phyloP scores from a whole-genome alignment of 2,888 invertebrate genomes.

The Calephelis perditalis region DNA sequence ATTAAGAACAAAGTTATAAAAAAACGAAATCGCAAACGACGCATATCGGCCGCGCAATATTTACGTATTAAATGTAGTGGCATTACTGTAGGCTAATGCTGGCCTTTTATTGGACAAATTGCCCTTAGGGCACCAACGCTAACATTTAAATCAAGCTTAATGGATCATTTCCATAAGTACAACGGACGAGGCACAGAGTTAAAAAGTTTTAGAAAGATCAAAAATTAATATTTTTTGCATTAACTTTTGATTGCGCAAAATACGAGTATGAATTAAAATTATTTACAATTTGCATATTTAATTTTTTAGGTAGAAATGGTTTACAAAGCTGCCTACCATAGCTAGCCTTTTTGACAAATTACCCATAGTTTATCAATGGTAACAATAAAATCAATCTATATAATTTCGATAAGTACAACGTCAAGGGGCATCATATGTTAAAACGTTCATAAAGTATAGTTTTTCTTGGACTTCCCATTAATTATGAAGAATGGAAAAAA shows the following conservation, averaged over 20 bases:
- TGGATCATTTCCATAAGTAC: conserved; percentile 63
- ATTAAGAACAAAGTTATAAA: conserved; percentile 19
- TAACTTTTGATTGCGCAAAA: background rate
- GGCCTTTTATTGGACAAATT: conserved; percentile 59
- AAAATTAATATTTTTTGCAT: background rate
- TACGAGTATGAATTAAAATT: no score
- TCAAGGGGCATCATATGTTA: no score
- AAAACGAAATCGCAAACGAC: conserved; percentile 56
- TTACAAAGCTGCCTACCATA: no score
- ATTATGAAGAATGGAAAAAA: no score
- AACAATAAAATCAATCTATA: no score
- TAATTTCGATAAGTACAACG: no score
- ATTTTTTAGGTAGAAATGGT: no score
- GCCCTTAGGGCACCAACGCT: conserved; percentile 50
- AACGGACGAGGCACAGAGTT: conserved; percentile 32
- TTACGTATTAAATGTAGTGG: conserved; percentile 44
- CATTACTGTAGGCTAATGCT: conserved; percentile 44
- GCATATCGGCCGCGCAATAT: conserved; percentile 45
- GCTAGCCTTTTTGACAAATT: no score
- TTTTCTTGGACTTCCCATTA: no score
- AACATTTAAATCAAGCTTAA: conserved; percentile 73
- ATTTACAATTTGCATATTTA: no score
- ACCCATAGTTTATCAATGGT: no score
- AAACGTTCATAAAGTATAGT: no score
- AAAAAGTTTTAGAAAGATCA: conserved; percentile 33